These are phyloP conservation scores for Heliocidaris erythrogramma DNA, from an alignment of 35 echinoderm and acorn worm species.

Conservation along the genomic window DNA sequence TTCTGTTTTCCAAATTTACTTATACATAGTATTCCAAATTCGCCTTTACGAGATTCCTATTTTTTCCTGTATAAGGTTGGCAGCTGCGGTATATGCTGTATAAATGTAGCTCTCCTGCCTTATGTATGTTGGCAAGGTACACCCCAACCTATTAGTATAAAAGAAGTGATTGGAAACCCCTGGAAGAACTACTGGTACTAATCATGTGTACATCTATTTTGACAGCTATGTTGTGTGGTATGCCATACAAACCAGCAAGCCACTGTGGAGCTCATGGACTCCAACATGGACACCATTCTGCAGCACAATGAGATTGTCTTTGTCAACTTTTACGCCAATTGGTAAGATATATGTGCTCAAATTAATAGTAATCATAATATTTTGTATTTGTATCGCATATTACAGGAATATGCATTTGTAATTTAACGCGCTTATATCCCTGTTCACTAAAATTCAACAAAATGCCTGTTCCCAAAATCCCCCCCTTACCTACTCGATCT, in stretches of 20 bases:
- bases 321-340: slow-evolving; percentile 98
- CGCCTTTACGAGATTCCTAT: background rate
- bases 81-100: no score
- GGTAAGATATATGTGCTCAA: slow-evolving; percentile 63
- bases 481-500: no score
- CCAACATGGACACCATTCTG: slow-evolving; percentile 74
- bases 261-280: slow-evolving; percentile 46
- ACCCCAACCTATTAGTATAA: background rate
- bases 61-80: background rate
- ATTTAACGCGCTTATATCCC: no score
- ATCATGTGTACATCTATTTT: background rate
- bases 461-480: no score
- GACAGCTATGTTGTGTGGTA: slow-evolving; percentile 12
- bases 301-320: slow-evolving; percentile 81
- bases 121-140: background rate
- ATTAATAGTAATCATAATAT: background rate
- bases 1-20: background rate
- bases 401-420: no score
- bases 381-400: no score
- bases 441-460: no score
- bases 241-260: slow-evolving; percentile 25
- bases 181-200: background rate
- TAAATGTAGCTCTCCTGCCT: background rate
- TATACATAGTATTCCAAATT: background rate
- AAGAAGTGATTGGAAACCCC: no score